Percentiles rank a stretch among this genome's conserved stretches.
These are phyloP conservation scores for Pteropus rufus DNA, from an alignment of 2,797 vertebrate genomes.

Conservation along the genomic window DNA sequence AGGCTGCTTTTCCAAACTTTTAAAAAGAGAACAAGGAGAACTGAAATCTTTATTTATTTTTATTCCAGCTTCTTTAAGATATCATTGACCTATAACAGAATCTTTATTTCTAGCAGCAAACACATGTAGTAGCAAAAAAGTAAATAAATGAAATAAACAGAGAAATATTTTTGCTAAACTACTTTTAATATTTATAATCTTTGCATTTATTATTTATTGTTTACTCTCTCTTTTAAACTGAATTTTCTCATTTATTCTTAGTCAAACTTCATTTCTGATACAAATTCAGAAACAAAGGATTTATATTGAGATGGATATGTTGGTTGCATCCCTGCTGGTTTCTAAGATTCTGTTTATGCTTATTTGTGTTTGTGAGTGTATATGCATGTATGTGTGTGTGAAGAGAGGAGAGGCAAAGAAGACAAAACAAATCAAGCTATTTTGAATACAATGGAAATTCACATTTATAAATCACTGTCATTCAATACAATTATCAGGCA, in stretches of 20 bases:
- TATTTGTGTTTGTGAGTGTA: background rate
- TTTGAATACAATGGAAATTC: conserved; percentile 23
- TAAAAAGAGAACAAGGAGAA: background rate
- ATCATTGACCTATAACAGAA: background rate
- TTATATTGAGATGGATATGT: background rate
- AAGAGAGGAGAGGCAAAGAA: background rate
- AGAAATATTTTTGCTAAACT: background rate
- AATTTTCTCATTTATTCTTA: background rate
- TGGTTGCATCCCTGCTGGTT: background rate
- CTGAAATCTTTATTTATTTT: background rate
- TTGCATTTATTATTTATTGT: background rate
- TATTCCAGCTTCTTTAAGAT: background rate
- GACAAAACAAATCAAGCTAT: background rate
- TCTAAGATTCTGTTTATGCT: background rate
- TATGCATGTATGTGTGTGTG: background rate
- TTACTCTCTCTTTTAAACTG: background rate
- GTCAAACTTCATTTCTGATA: background rate
- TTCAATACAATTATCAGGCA: background rate
- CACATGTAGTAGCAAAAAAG: background rate
- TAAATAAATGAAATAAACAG: background rate
- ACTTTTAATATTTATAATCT: background rate
- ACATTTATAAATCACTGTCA: background rate
- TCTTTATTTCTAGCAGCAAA: background rate
- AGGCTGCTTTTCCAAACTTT: background rate
- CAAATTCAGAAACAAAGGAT: background rate